Conservation (phyloP, 2,797 vertebrate species). For the Lacerta agilis region DNA sequence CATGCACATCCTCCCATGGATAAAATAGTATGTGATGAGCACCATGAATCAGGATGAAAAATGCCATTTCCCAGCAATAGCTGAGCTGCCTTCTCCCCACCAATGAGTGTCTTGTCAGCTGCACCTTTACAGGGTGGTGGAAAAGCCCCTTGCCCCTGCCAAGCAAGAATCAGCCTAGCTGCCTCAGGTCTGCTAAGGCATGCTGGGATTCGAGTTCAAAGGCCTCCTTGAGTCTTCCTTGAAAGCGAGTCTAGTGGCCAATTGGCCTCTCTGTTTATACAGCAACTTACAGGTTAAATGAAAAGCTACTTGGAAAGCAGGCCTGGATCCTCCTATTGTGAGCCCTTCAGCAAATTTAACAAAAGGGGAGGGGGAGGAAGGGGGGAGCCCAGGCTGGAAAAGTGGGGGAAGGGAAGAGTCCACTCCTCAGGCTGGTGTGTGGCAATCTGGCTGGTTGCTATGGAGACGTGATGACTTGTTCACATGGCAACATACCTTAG, state of each 20-base stretch:
- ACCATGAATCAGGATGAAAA: neutral
- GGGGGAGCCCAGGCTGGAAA: slow-evolving; percentile 64
- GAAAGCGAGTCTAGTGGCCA: slow-evolving; percentile 69
- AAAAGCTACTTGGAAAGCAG: slow-evolving; percentile 73
- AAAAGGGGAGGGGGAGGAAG: slow-evolving; percentile 76
- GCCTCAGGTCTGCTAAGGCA: slow-evolving; percentile 71
- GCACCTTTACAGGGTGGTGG: no score
- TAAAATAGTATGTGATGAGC: neutral
- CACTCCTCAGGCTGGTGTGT: slow-evolving; percentile 77
- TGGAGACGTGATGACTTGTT: slow-evolving; percentile 97
- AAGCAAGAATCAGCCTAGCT: slow-evolving; percentile 53
- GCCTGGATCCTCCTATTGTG: slow-evolving; percentile 77
- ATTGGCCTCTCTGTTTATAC: slow-evolving; percentile 78
- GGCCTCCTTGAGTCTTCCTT: slow-evolving; percentile 75
- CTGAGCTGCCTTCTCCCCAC: neutral
- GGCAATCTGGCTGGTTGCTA: slow-evolving; percentile 95
- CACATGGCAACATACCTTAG: slow-evolving; percentile 99
- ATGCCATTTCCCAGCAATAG: neutral
- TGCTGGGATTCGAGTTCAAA: slow-evolving; percentile 73
- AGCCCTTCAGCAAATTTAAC: slow-evolving; percentile 82
- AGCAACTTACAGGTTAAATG: slow-evolving; percentile 80
- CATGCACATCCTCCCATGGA: neutral
- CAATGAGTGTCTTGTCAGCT: neutral
- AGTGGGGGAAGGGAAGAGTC: slow-evolving; percentile 64
- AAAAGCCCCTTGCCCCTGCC: neutral